These are phyloP conservation scores for Vidua chalybeata DNA, from an alignment of 2,113 vertebrate genomes.

Conservation along the genomic window DNA sequence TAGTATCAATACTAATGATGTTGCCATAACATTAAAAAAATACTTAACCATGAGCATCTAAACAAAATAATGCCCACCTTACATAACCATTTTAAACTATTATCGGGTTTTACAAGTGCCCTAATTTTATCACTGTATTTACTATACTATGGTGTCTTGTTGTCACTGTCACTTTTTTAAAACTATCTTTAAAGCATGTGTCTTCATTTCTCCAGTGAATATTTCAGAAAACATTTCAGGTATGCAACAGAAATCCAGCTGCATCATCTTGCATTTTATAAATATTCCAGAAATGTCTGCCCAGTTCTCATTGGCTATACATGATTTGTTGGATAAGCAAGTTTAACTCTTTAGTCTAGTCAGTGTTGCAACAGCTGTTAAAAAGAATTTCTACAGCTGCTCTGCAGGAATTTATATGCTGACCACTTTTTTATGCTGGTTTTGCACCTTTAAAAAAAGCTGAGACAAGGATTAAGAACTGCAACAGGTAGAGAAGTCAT, in stretches of 20 bases:
- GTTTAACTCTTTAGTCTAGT: conserved; percentile 54
- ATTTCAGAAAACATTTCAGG: conserved; percentile 58
- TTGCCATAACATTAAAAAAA: neutral
- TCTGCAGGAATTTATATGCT: conserved; percentile 69
- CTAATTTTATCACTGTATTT: neutral
- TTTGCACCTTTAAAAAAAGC: conserved; percentile 74
- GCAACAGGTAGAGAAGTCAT: conserved; percentile 72
- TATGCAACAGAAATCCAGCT: conserved; percentile 63
- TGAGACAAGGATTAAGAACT: conserved; percentile 67
- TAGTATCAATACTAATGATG: neutral
- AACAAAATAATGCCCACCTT: neutral
- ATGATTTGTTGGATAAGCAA: conserved; percentile 59
- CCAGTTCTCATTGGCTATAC: conserved; percentile 33
- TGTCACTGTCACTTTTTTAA: neutral
- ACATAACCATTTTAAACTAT: neutral
- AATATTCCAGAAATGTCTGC: conserved; percentile 73
- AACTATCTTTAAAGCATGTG: neutral
- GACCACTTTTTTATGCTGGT: conserved; percentile 63
- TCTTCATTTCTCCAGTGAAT: conserved; percentile 33
- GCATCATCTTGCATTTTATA: conserved; percentile 54
- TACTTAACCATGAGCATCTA: neutral
- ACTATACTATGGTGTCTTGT: neutral
- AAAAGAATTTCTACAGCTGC: conserved; percentile 73
- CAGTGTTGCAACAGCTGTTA: conserved; percentile 73
- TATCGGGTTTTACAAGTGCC: neutral